Conservation (phyloP, 2,888 invertebrate genomes). For the Lydus trimaculatus region DNA sequence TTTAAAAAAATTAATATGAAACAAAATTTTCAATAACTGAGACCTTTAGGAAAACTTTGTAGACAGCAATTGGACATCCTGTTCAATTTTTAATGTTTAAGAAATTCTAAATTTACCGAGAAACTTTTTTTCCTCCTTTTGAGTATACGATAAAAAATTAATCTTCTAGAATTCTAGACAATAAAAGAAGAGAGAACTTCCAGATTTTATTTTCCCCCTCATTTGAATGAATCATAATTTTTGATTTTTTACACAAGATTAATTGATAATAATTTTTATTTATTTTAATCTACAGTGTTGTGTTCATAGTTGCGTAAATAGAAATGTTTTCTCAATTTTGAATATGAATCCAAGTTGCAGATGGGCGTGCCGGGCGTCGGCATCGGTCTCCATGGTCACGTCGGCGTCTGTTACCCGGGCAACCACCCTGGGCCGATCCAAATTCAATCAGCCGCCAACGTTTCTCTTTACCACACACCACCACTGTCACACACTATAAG, state of each 20-base stretch:
- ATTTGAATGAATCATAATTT: too few relatives aligned
- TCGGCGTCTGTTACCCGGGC: slow-evolving; percentile 63
- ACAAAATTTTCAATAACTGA: background rate
- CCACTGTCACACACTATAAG: background rate
- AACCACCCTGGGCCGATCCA: slow-evolving; percentile 58
- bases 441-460: slow-evolving; percentile 49
- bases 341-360: slow-evolving; percentile 46
- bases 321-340: slow-evolving; percentile 7
- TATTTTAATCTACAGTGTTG: background rate
- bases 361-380: slow-evolving; percentile 58
- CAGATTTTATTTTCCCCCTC: too few relatives aligned
- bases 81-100: too few relatives aligned
- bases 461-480: background rate
- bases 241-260: too few relatives aligned
- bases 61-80: too few relatives aligned
- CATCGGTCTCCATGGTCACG: slow-evolving; percentile 51
- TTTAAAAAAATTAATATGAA: background rate
- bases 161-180: too few relatives aligned
- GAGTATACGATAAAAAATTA: too few relatives aligned
- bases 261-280: too few relatives aligned
- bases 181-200: too few relatives aligned
- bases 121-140: too few relatives aligned
- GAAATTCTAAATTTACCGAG: too few relatives aligned
- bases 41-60: too few relatives aligned
- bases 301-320: slow-evolving; percentile 25